Evolutionary conservation across 2,888 invertebrate genomes (phyloP).

Genomic region (Aricia artaxerxes): DNA sequence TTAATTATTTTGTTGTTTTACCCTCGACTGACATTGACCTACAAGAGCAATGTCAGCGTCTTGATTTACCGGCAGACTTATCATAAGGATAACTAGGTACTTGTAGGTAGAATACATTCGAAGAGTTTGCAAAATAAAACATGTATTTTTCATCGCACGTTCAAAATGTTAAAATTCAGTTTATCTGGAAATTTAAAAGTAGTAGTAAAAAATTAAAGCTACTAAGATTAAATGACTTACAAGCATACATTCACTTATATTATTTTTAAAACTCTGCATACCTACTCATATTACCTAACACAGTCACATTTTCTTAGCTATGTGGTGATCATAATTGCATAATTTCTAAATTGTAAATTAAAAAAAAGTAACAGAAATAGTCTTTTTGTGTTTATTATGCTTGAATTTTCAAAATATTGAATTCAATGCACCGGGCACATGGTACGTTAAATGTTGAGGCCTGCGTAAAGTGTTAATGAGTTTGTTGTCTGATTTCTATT

Average conservation of each 20-base stretch:
- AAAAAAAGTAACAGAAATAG: not conserved
- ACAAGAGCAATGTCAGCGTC: constrained; percentile 62
- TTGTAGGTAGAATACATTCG: constrained; percentile 1
- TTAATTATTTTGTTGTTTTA: constrained; percentile 33
- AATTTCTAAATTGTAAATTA: not conserved
- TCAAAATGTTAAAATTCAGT: not conserved
- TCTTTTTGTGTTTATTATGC: too few species aligned
- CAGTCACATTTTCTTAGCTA: not conserved
- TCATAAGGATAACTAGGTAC: constrained; percentile 23
- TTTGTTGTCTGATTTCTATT: constrained; percentile 27
- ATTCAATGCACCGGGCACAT: not conserved
- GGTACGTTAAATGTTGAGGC: not conserved
- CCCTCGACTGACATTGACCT: constrained; percentile 63
- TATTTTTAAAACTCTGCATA: not conserved
- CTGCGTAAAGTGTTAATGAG: constrained; percentile 26
- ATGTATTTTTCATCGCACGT: not conserved
- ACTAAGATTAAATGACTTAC: not conserved
- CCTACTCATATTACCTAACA: not conserved
- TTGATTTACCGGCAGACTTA: constrained; percentile 42
- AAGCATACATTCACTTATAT: not conserved
- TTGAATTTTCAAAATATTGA: not conserved
- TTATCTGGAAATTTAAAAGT: too few species aligned
- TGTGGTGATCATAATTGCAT: not conserved
- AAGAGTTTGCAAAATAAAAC: not conserved
- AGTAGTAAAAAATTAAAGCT: not conserved